phyloP scores from a whole-genome alignment of 2,797 vertebrate species.

The Austrolebias charrua region DNA sequence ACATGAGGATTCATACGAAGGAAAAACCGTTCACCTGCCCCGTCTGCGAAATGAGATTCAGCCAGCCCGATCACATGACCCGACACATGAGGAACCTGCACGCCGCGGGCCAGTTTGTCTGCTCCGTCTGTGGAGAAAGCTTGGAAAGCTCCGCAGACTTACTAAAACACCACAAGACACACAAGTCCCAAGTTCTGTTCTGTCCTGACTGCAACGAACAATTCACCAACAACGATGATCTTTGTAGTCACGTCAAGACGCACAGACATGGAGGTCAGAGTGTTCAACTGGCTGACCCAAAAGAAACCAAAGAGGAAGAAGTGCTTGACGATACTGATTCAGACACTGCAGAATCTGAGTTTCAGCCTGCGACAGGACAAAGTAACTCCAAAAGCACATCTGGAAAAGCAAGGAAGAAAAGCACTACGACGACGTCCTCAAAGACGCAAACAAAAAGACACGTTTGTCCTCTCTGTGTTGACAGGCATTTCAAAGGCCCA shows the following conservation, averaged over 20 bases:
- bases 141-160: constrained; percentile 35
- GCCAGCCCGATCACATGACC: constrained; percentile 72
- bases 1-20: constrained; percentile 70
- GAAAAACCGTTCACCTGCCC: constrained; percentile 71
- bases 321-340: not conserved
- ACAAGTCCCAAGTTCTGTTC: constrained; percentile 12
- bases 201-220: constrained; percentile 37
- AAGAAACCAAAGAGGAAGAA: constrained; percentile 8
- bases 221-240: constrained; percentile 2
- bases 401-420: not conserved
- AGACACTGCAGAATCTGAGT: not conserved
- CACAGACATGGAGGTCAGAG: constrained; percentile 1
- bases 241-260: constrained; percentile 28
- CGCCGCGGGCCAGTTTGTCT: constrained; percentile 43
- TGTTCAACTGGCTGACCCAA: not conserved
- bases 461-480: constrained; percentile 51
- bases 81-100: constrained; percentile 69
- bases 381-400: not conserved
- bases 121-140: constrained; percentile 52
- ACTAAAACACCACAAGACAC: constrained; percentile 57
- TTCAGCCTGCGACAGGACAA: constrained; percentile 4
- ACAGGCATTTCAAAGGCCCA: constrained; percentile 45
- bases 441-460: constrained; percentile 28
- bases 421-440: not conserved
- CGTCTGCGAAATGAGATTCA: constrained; percentile 48